These are phyloP conservation scores for Diacarnus erythraeanus DNA, from an alignment of 37 sponge, comb jelly and placozoan species.

Conservation along the genomic window DNA sequence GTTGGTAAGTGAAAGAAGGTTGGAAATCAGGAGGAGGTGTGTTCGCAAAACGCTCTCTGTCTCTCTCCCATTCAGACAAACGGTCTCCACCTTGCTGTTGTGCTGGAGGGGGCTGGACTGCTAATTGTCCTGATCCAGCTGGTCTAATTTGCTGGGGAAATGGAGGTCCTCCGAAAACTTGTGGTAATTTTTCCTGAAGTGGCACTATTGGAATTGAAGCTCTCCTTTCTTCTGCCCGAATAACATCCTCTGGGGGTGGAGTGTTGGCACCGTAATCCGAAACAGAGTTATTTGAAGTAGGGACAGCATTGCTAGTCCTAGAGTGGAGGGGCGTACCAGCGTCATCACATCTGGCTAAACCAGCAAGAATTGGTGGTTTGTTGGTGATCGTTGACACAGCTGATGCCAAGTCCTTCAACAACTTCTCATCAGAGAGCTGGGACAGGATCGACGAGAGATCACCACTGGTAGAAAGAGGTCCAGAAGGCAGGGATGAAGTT, in stretches of 20 bases:
- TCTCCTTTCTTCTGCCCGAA: neutral
- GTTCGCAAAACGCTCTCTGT: constrained; percentile 6
- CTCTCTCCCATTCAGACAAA: neutral
- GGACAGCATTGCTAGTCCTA: neutral
- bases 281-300: neutral
- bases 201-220: neutral
- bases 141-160: neutral
- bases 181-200: neutral
- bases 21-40: constrained; percentile 11
- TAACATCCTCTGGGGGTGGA: neutral
- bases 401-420: constrained; percentile 60
- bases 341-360: neutral
- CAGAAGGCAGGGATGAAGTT: neutral
- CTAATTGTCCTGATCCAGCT: neutral
- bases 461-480: neutral
- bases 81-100: neutral
- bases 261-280: neutral
- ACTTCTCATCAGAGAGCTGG: constrained; percentile 41
- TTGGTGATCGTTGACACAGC: constrained; percentile 29
- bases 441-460: constrained; percentile 27
- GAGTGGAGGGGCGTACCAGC: neutral
- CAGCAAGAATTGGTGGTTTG: neutral
- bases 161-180: neutral
- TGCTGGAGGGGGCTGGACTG: neutral
- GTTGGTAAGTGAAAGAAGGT: neutral